Percentiles rank a stretch among this genome's conserved stretches.
These are phyloP conservation scores for Aspidoscelis tigris DNA, from an alignment of 2,113 vertebrate genomes.

Conservation along the genomic window DNA sequence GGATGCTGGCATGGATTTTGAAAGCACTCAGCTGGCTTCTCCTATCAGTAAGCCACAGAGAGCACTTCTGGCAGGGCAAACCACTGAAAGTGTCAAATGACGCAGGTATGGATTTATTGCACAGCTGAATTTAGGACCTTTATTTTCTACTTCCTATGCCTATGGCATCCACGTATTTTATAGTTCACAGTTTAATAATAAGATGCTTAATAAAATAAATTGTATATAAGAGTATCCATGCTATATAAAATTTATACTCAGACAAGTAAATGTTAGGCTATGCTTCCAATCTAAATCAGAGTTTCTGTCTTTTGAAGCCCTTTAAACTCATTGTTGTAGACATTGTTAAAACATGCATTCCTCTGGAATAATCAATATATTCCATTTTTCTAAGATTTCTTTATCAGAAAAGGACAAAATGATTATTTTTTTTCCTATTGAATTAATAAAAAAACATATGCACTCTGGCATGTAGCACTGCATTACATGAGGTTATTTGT, in stretches of 20 bases:
- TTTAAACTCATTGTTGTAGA: neutral
- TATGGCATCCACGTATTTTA: neutral
- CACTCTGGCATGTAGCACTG: slow-evolving; percentile 7
- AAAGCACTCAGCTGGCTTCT: neutral
- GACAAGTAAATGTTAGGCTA: neutral
- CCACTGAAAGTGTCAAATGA: neutral
- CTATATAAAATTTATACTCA: neutral
- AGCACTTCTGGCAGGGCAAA: neutral
- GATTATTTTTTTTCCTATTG: neutral
- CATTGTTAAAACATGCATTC: neutral
- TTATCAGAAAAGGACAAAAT: slow-evolving; percentile 2
- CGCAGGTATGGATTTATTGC: neutral
- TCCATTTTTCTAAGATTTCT: slow-evolving; percentile 6
- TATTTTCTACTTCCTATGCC: neutral
- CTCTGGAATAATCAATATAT: neutral
- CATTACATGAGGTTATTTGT: slow-evolving; percentile 13
- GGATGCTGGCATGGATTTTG: neutral
- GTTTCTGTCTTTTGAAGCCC: neutral
- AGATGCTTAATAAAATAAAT: neutral
- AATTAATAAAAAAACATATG: slow-evolving; percentile 19
- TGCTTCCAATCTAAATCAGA: neutral
- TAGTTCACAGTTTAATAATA: neutral
- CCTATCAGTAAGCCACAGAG: neutral
- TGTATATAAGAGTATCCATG: neutral
- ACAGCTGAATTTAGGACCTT: neutral